Conservation (phyloP, 1,140 invertebrate species). For the Drosophila simulans region DNA sequence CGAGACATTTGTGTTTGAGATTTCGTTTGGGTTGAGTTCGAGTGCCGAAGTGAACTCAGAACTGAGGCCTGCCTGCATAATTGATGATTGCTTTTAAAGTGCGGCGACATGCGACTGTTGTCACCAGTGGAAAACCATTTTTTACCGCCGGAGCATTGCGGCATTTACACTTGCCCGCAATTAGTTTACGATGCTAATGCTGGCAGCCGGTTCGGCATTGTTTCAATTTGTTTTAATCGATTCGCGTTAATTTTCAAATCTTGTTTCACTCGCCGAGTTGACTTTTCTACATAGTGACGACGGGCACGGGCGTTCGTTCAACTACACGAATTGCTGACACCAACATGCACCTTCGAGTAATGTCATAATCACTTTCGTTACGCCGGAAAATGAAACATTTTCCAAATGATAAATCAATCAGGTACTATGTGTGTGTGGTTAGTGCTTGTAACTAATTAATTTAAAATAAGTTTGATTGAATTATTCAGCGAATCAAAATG, state of each 20-base stretch:
- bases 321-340: conserved; percentile 37
- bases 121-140: conserved; percentile 69
- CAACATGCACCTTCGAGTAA: conserved; percentile 23
- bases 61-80: conserved; percentile 52
- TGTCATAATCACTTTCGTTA: conserved; percentile 9
- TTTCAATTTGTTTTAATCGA: conserved; percentile 80
- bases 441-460: not conserved
- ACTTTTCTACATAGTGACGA: conserved; percentile 8
- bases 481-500: not conserved
- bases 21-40: too few relatives aligned
- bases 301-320: conserved; percentile 27
- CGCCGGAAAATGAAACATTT: not conserved
- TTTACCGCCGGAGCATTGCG: conserved; percentile 41
- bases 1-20: conserved; percentile 21
- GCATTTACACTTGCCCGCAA: conserved; percentile 81
- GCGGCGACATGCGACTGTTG: conserved; percentile 70
- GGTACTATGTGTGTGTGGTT: too few relatives aligned
- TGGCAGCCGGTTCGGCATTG: conserved; percentile 34
- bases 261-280: conserved; percentile 15
- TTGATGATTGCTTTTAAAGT: conserved; percentile 83
- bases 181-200: conserved; percentile 68
- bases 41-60: conserved; percentile 5
- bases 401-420: conserved; percentile 4
- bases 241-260: conserved; percentile 73
- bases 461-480: not conserved